Conservation (phyloP, 2,888 invertebrate genomes). For the Synergus japonicus region DNA sequence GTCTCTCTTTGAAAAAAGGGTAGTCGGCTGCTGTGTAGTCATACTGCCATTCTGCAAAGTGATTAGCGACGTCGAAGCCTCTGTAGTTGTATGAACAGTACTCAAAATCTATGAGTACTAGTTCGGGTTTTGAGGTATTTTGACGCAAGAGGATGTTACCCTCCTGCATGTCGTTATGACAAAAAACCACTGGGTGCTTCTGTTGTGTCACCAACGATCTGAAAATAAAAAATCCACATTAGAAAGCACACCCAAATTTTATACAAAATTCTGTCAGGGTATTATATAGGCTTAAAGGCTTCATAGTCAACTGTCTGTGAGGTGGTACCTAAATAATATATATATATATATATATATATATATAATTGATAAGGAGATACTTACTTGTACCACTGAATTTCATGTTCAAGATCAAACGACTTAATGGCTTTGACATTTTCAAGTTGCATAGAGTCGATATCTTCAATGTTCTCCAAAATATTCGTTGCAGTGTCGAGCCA, state of each 20-base stretch:
- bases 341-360: too few species aligned
- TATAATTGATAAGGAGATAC: background rate
- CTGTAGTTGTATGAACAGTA: conserved; percentile 97
- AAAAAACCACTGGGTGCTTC: conserved; percentile 89
- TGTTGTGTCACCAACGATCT: conserved; percentile 75
- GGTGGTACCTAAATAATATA: background rate
- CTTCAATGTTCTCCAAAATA: conserved; percentile 74
- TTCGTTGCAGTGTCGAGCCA: conserved; percentile 83
- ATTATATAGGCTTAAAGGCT: too few species aligned
- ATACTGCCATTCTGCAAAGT: conserved; percentile 94
- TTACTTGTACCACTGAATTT: conserved; percentile 73
- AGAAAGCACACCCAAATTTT: too few species aligned
- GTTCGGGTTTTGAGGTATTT: conserved; percentile 80
- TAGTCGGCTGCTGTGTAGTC: conserved; percentile 89
- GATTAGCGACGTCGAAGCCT: conserved; percentile 96
- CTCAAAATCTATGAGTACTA: conserved; percentile 94
- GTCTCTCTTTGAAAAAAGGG: conserved; percentile 87
- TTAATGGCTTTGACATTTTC: conserved; percentile 67
- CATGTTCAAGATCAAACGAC: conserved; percentile 66
- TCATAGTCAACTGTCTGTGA: too few species aligned
- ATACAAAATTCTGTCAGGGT: too few species aligned
- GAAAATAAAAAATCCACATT: conserved; percentile 55
- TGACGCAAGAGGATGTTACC: conserved; percentile 84
- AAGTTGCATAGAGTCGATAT: conserved; percentile 68
- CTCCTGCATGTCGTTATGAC: conserved; percentile 97